phyloP scores from a whole-genome alignment of 2,113 vertebrate genomes.

The Carlito syrichta region DNA sequence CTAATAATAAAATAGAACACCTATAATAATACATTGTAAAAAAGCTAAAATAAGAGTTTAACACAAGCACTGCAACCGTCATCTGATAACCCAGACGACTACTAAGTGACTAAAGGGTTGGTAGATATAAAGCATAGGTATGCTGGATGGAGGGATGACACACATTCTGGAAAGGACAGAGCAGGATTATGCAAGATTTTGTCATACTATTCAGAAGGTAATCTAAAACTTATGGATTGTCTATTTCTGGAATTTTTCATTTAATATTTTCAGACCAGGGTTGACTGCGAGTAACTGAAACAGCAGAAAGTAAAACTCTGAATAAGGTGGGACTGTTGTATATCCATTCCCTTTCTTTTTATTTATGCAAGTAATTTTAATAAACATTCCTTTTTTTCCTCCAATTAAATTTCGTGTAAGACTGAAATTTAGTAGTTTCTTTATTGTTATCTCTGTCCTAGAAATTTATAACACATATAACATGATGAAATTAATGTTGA shows the following conservation, averaged over 20 bases:
- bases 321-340: neutral
- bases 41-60: neutral
- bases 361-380: neutral
- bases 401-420: conserved; percentile 1
- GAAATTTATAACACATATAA: neutral
- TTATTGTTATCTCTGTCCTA: neutral
- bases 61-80: neutral
- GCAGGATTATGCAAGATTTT: neutral
- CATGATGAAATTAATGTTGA: neutral
- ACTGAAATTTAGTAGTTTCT: neutral
- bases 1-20: neutral
- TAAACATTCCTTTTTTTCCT: neutral
- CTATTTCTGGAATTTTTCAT: neutral
- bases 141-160: neutral
- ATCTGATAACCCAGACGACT: neutral
- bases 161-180: neutral
- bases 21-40: neutral
- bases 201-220: neutral
- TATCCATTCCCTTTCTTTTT: neutral
- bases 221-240: neutral
- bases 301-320: neutral
- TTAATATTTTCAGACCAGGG: neutral
- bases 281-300: neutral
- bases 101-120: neutral
- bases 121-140: neutral